Conservation (phyloP, 2,888 invertebrate genomes). For the Stramonita haemastoma region DNA sequence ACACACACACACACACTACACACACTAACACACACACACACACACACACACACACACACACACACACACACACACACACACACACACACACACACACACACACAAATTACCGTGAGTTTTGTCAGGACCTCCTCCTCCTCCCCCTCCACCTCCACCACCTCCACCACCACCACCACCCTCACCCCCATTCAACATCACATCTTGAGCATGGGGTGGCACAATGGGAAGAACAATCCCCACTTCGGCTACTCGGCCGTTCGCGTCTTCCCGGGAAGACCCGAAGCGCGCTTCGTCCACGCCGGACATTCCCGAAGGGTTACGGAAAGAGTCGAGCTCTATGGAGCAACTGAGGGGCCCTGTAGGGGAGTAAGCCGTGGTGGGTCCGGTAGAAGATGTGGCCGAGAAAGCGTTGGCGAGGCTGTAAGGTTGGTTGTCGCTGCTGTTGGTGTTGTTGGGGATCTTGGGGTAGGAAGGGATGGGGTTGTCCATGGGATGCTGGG, state of each 20-base stretch:
- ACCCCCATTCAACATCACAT: neutral
- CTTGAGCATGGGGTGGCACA: neutral
- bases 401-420: neutral
- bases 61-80: too few relatives aligned
- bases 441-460: too few relatives aligned
- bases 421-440: neutral
- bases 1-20: neutral
- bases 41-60: too few relatives aligned
- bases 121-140: slow-evolving; percentile 28
- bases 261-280: slow-evolving; percentile 24
- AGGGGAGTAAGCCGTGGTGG: neutral
- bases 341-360: neutral
- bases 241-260: slow-evolving; percentile 35
- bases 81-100: neutral
- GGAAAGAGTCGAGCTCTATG: slow-evolving; percentile 38
- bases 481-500: neutral
- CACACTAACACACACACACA: neutral
- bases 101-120: slow-evolving; percentile 22
- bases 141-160: slow-evolving; percentile 20
- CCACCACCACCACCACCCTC: neutral
- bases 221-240: slow-evolving; percentile 45
- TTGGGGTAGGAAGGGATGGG: neutral
- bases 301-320: slow-evolving; percentile 8
- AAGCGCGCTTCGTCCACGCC: neutral
- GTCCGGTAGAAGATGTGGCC: neutral